Conservation (phyloP, 2,113 vertebrate genomes). For the Struthidea cinerea region DNA sequence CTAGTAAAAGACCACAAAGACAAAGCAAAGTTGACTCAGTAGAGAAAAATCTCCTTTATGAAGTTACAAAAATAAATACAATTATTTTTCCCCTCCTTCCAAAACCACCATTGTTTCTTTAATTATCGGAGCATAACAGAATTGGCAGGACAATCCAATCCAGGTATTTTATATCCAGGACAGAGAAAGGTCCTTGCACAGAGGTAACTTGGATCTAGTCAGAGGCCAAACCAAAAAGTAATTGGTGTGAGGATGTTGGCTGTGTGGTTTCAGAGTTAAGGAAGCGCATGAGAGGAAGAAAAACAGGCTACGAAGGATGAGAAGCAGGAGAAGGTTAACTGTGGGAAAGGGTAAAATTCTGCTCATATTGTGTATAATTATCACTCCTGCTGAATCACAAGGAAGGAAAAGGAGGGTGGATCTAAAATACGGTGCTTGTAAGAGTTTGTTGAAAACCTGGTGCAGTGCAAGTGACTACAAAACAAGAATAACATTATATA, state of each 20-base stretch:
- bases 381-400: background rate
- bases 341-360: conserved; percentile 31
- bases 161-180: background rate
- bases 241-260: background rate
- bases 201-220: background rate
- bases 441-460: background rate
- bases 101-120: background rate
- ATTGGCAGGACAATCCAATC: background rate
- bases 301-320: background rate
- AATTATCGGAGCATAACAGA: background rate
- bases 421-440: background rate
- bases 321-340: conserved; percentile 22
- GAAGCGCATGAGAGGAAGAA: background rate
- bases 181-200: background rate
- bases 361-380: background rate
- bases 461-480: background rate
- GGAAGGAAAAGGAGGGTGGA: background rate
- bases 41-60: background rate
- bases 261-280: background rate
- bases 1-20: background rate
- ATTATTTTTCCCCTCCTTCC: background rate
- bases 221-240: background rate
- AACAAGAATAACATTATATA: fast-evolving
- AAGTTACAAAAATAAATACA: background rate
- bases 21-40: background rate